Base-by-base conservation (phyloP, 2,888 invertebrate species). In the Mimachlamys varia region DNA sequence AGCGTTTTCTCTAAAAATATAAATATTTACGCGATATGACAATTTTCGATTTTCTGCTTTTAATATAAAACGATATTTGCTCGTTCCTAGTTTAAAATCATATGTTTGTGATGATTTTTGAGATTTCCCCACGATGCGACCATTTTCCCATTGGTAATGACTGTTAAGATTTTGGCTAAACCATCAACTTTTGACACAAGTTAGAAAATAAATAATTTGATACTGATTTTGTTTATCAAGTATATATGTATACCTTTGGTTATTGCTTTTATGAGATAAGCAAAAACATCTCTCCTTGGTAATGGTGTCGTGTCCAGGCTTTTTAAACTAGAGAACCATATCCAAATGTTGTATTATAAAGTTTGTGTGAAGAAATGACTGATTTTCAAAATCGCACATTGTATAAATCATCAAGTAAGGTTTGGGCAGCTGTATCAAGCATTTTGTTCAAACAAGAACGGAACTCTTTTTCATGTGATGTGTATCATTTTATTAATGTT, bases 341-440 rank as follows among this genome's bases (percentile, higher is more conserved):
- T 76, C 33, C 76, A 33, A 76, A 33, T 76, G 33, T 27, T 76
- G 76, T 76, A 33, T 27, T 22, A 33, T 76, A 76, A 76, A 76
- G 76, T 33, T 76, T 76, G 76, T 76, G 76, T 76, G 76, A 33
- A 76, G 76, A 76, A 33, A 33, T 76, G 76, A 15, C 76, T 76
- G 76, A 76, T 76, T 76, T 33, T 76, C 58, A 4, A 58, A 58
- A 58, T n/a, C 27, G 76, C 76, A 76, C 76, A 76, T 76, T 76
- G 76, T 76, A 76, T 76, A 76, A 76, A 76, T 76, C 76, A 76
- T 76, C 76, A 22, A 76, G 76, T 76, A 76, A 76, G 27, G 76
- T 76, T 76, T 76, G 76, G 76, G 76, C 76, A 76, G 76, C 76
- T 76, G 76, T 33, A 76, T 76, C 76, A 76, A 76, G 76, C 76